Conservation (phyloP, 2,888 invertebrate genomes). For the Iselma pallidipennis region DNA sequence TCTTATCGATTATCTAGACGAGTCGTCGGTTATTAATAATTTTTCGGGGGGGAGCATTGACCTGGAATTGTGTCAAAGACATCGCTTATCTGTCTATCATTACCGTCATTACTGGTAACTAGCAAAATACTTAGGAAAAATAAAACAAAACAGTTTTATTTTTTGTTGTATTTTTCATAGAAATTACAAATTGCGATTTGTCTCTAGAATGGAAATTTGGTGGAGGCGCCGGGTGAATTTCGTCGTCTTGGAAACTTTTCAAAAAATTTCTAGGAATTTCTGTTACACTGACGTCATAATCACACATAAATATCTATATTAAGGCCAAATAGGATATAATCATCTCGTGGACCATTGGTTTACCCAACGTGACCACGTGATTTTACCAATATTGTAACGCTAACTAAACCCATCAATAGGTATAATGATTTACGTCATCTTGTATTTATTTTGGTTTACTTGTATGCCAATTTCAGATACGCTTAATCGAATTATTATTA, state of each 20-base stretch:
- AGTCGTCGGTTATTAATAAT: not conserved
- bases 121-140: too few species aligned
- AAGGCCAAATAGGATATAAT: not conserved
- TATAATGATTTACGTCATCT: not conserved
- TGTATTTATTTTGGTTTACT: not conserved
- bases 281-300: not conserved
- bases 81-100: conserved; percentile 23
- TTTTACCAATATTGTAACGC: not conserved
- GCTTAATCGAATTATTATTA: not conserved
- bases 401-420: not conserved
- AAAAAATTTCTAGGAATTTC: not conserved
- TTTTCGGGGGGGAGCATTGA: conserved; percentile 30
- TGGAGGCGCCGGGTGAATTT: conserved; percentile 2
- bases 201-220: not conserved
- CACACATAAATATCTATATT: not conserved
- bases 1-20: conserved; percentile 9
- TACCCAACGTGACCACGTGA: conserved; percentile 17
- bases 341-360: not conserved
- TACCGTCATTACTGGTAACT: not conserved
- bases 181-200: too few species aligned
- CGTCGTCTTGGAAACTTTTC: not conserved
- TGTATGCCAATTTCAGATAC: not conserved
- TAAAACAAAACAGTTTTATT: too few species aligned
- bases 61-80: conserved; percentile 37
- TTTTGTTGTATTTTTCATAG: too few species aligned